Evolutionary conservation across 1,140 invertebrate species (phyloP).

Genomic region (Cyclina sinensis): DNA sequence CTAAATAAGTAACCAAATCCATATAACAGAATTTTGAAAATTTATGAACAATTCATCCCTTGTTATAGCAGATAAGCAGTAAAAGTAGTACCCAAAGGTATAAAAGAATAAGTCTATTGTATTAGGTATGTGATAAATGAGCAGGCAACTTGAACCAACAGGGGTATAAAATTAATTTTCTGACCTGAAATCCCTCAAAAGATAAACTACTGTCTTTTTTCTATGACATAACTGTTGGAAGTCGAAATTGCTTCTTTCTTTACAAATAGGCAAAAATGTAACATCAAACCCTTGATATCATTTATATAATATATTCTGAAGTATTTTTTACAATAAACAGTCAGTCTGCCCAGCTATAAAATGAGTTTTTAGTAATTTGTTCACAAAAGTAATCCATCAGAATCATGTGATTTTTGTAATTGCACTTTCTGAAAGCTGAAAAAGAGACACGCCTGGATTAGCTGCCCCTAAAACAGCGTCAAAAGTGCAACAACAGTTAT

Average conservation of each 20-base stretch:
- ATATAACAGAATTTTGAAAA: not conserved
- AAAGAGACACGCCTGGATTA: too few species aligned
- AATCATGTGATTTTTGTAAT: too few species aligned
- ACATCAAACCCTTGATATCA: not conserved
- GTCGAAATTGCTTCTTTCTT: slow-evolving; percentile 17
- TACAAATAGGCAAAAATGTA: not conserved
- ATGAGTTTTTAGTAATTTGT: too few species aligned
- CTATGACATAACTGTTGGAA: slow-evolving; percentile 23
- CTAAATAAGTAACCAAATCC: not conserved
- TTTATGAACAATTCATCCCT: not conserved
- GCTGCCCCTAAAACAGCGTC: too few species aligned
- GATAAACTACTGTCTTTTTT: slow-evolving; percentile 28
- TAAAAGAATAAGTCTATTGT: slow-evolving; percentile 13
- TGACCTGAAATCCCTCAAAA: not conserved
- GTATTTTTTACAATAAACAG: too few species aligned
- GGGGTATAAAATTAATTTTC: not conserved
- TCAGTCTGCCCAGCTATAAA: too few species aligned
- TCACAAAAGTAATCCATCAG: too few species aligned
- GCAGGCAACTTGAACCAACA: not conserved
- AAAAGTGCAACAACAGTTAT: too few species aligned
- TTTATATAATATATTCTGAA: not conserved
- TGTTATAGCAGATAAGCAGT: not conserved
- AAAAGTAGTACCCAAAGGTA: not conserved
- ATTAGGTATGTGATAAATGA: not conserved
- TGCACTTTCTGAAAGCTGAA: too few species aligned